These are phyloP conservation scores for Tetranychus piercei DNA, from an alignment of 2,888 invertebrate species.

Conservation along the genomic window DNA sequence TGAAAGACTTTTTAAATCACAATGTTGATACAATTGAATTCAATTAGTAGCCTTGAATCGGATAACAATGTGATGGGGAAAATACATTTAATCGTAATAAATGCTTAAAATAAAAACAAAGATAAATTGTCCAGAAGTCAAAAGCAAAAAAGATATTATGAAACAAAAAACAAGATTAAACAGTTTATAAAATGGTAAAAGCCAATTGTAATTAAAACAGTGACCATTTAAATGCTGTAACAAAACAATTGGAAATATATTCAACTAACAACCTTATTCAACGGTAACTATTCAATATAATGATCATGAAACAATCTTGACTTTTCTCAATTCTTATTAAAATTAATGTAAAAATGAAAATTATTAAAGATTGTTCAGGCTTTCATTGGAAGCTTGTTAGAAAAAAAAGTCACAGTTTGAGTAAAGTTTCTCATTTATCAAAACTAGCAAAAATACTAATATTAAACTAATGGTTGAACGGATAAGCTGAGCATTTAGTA, in stretches of 20 bases:
- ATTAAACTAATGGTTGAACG: too few species aligned
- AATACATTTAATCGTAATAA: too few species aligned
- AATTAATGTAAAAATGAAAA: too few species aligned
- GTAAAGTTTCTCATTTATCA: too few species aligned
- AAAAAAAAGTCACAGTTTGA: too few species aligned
- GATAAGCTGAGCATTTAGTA: too few species aligned
- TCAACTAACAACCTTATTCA: not conserved
- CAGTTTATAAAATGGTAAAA: not conserved
- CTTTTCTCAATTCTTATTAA: too few species aligned
- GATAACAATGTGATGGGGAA: not conserved
- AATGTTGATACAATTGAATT: not conserved
- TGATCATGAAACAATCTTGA: too few species aligned
- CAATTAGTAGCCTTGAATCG: not conserved
- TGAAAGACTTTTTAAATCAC: not conserved
- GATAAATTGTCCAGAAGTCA: not conserved
- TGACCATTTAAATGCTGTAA: not conserved
- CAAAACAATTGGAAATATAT: too few species aligned
- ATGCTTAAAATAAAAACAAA: not conserved
- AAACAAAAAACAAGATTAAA: not conserved
- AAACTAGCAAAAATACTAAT: too few species aligned
- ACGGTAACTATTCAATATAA: not conserved
- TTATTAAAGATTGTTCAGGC: too few species aligned
- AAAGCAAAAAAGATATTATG: not conserved
- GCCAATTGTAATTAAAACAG: not conserved
- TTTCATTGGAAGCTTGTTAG: too few species aligned